Evolutionary conservation across 2,888 invertebrate genomes (phyloP), one percentile per base, ranked within the genome.

Genomic region (Lottia scabra): DNA sequence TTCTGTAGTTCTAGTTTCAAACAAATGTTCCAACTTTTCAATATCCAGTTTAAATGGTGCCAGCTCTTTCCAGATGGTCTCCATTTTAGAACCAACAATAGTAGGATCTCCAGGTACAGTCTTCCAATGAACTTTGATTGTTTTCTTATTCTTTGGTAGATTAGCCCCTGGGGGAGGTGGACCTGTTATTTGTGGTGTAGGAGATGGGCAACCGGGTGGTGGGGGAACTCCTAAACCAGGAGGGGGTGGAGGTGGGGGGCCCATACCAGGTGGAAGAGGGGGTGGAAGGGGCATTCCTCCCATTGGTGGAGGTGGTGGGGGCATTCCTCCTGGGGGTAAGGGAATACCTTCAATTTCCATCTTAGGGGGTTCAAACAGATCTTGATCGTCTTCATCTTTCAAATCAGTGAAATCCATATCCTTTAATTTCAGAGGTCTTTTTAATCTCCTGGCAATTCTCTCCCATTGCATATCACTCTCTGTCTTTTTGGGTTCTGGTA

Each of bases 401-500:
- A 99, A 92, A 90, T 99, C 98, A 15, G 96, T 96, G 90, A 99
- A 99, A 90, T 99, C 99, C 85, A 99, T 92, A 90, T 99, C 98
- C 89, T 98, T 97, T 77, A 92, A 91, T 66, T 97, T 92, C 78
- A 95, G 93, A 2, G 90, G 90, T n/a, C 76, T 94, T 70, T 89
- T 84, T 70, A 88, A 78, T 63, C 81, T 75, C 70, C 85, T 84
- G 71, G 85, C 83, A 46, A 98, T 90, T 86, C 96, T 95, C 86
- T 98, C 98, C 98, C 99, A 99, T 85, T 97, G 96, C 2, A 98
- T 90, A 85, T 98, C 98, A 85, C 95, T 96, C 90, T 97, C 97
- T 0, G 96, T 95, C 87, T 96, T 95, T 89, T 96, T 96, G 19
- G 74, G 73, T 68, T 85, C 85, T 45, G 93, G 91, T 44, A 79